Conservation (phyloP, 2,888 invertebrate genomes). For the Pseudeuparius sepicola region DNA sequence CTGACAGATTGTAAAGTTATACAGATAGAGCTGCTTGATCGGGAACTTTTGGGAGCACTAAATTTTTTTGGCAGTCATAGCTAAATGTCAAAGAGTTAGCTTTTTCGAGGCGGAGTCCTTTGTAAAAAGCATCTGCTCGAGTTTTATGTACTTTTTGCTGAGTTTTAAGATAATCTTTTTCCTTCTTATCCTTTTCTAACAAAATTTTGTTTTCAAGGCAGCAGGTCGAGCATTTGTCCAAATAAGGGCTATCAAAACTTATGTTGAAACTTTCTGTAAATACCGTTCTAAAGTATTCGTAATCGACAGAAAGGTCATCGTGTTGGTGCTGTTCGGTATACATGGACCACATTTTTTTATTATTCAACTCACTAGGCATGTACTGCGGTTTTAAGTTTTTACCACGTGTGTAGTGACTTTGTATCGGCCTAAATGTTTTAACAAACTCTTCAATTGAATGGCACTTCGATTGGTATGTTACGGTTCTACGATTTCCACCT, state of each 20-base stretch:
- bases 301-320: no score
- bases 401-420: slow-evolving; percentile 7
- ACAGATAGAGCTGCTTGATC: slow-evolving; percentile 16
- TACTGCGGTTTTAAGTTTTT: no score
- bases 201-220: slow-evolving; percentile 4
- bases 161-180: not conserved
- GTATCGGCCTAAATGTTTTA: slow-evolving; percentile 7
- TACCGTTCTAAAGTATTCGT: no score
- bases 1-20: slow-evolving; percentile 17
- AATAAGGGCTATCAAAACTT: no score
- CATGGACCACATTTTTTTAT: no score
- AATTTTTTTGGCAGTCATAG: slow-evolving; percentile 18
- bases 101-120: slow-evolving; percentile 1
- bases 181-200: slow-evolving; percentile 3
- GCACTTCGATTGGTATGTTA: no score
- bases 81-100: no score
- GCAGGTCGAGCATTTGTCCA: no score
- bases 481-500: no score
- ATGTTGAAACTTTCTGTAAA: no score
- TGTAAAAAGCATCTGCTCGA: slow-evolving; percentile 7
- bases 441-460: slow-evolving; percentile 6
- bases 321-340: no score
- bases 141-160: not conserved
- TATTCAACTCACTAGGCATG: no score
- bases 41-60: slow-evolving; percentile 15